Percentiles rank a stretch among this genome's conserved stretches.
Evolutionary conservation across 2,888 invertebrate genomes (phyloP).

Genomic region (Phlogophora meticulosa): DNA sequence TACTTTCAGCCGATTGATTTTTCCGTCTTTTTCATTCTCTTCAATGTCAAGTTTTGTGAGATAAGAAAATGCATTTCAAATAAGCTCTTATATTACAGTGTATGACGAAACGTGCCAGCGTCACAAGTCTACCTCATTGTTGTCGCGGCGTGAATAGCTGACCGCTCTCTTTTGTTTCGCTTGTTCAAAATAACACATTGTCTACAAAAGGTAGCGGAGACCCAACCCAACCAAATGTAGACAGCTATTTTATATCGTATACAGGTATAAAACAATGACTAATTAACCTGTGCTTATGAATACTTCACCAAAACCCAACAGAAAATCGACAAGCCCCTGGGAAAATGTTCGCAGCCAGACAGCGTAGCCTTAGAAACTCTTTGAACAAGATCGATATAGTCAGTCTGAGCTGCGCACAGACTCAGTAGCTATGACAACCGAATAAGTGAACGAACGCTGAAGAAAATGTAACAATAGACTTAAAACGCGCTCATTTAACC

Average conservation of each 20-base stretch:
- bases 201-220: conserved; percentile 69
- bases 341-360: conserved; percentile 44
- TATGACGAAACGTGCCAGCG: conserved; percentile 62
- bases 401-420: conserved; percentile 65
- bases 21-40: conserved; percentile 3
- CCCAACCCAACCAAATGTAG: conserved; percentile 62
- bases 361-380: conserved; percentile 60
- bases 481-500: conserved; percentile 69
- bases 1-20: conserved; percentile 14
- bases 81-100: conserved; percentile 54
- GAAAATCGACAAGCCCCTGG: conserved; percentile 24
- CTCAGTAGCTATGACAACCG: conserved; percentile 55
- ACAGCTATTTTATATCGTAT: conserved; percentile 44
- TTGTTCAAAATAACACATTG: conserved; percentile 74
- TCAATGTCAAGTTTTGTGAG: conserved; percentile 33
- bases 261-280: conserved; percentile 45
- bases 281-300: conserved; percentile 22
- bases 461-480: conserved; percentile 70
- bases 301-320: conserved; percentile 5
- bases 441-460: conserved; percentile 62
- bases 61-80: conserved; percentile 29
- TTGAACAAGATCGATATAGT: conserved; percentile 65
- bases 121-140: conserved; percentile 71
- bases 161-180: conserved; percentile 77
- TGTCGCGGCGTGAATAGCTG: conserved; percentile 72